A percentile compares a stretch with the other conserved stretches of the same genome.
These are phyloP conservation scores for Smutsia temminckii DNA, from an alignment of 2,797 vertebrate species.

Conservation along the genomic window DNA sequence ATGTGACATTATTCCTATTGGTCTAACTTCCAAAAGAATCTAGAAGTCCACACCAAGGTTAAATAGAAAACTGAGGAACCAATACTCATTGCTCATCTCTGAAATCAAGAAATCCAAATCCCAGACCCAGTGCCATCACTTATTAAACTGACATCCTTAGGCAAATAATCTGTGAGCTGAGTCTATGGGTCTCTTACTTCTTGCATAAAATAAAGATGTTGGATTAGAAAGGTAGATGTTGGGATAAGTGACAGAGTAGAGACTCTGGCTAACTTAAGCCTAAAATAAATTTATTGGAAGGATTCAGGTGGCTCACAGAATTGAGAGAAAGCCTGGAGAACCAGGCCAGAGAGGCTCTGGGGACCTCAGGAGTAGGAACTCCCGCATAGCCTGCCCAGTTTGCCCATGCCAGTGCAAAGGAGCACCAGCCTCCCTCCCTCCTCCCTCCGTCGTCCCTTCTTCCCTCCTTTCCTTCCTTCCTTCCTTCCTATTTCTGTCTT, in stretches of 20 bases:
- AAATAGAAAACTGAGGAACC: not conserved
- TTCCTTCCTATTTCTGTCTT: not conserved
- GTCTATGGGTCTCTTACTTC: not conserved
- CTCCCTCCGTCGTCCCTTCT: not conserved
- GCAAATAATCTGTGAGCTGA: not conserved
- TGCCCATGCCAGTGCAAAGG: not conserved
- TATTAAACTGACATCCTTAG: not conserved
- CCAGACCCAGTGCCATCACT: not conserved
- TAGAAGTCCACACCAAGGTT: not conserved
- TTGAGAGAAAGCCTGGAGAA: not conserved
- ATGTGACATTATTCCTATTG: not conserved
- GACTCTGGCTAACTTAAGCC: not conserved
- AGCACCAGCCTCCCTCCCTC: not conserved
- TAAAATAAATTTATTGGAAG: not conserved
- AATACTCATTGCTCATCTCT: not conserved
- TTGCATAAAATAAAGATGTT: not conserved
- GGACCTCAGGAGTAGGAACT: not conserved
- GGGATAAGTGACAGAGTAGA: not conserved
- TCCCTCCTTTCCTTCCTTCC: not conserved
- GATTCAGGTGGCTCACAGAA: not conserved
- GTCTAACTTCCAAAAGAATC: not conserved
- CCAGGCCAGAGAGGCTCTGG: not conserved
- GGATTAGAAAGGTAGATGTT: not conserved
- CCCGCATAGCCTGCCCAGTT: not conserved
- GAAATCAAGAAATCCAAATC: not conserved